A percentile compares a stretch with the other conserved stretches of the same genome.
Evolutionary conservation across 2,113 vertebrate genomes (phyloP).

Genomic region (Tyto alba): DNA sequence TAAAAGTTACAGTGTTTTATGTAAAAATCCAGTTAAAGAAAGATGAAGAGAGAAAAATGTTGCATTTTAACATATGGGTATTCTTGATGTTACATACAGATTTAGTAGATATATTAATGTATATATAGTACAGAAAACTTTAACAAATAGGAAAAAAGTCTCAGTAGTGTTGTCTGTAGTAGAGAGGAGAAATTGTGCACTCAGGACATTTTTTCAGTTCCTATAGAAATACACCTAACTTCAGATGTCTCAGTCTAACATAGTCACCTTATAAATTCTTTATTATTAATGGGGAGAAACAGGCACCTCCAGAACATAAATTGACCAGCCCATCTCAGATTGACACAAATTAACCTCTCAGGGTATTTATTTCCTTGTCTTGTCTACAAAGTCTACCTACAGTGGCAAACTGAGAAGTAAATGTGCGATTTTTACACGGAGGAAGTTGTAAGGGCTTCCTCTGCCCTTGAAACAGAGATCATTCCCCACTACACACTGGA

Average conservation of each 20-base stretch:
- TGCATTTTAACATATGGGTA: neutral
- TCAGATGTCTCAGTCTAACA: neutral
- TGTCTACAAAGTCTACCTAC: neutral
- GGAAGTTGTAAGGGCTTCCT: neutral
- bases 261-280: neutral
- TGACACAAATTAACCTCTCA: neutral
- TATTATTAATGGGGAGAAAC: neutral
- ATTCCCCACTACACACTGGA: neutral
- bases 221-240: neutral
- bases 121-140: neutral
- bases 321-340: neutral
- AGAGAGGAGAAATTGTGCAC: neutral
- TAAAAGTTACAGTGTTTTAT: neutral
- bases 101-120: neutral
- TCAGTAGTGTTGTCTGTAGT: neutral
- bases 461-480: neutral
- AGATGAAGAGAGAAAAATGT: neutral
- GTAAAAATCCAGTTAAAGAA: neutral
- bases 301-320: neutral
- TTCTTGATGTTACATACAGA: neutral
- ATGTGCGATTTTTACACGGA: neutral
- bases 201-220: neutral
- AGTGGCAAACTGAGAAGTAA: neutral
- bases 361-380: neutral
- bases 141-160: neutral